Evolutionary conservation across 2,797 vertebrate species (phyloP).

Genomic region (Podarcis siculus): DNA sequence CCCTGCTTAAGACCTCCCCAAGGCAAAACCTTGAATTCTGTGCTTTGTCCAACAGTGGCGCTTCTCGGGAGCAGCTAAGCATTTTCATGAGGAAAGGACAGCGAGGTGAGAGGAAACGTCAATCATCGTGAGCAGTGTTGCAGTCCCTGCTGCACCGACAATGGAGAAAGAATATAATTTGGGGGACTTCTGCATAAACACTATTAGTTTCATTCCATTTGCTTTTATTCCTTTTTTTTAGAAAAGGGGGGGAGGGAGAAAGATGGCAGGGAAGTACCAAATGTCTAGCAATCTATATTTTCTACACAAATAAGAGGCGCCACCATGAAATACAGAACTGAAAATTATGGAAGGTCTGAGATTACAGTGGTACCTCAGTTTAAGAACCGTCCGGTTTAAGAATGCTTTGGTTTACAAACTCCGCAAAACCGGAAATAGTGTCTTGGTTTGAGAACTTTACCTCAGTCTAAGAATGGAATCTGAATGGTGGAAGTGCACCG

Average conservation of each 20-base stretch:
- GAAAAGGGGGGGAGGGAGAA: background rate
- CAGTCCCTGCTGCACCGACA: constrained; percentile 28
- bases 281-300: constrained; percentile 12
- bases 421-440: too few relatives aligned
- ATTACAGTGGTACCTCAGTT: too few relatives aligned
- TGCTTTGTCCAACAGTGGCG: constrained; percentile 36
- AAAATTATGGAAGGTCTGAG: constrained; percentile 41
- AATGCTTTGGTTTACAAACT: too few relatives aligned
- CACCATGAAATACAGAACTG: constrained; percentile 34
- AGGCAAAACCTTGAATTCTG: constrained; percentile 53
- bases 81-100: constrained; percentile 72
- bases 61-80: constrained; percentile 38
- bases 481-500: too few relatives aligned
- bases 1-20: constrained; percentile 46
- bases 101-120: constrained; percentile 60
- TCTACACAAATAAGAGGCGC: constrained; percentile 38
- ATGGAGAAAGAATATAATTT: constrained; percentile 46
- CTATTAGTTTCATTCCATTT: constrained; percentile 38
- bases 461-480: too few relatives aligned
- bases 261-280: background rate
- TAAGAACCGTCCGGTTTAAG: too few relatives aligned
- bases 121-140: constrained; percentile 51
- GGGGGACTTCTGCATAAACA: constrained; percentile 41
- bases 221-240: background rate
- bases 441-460: too few relatives aligned